Evolutionary conservation across 2,113 vertebrate genomes (phyloP), one percentile per base, ranked within the genome.

Genomic region (Saguinus imperator): DNA sequence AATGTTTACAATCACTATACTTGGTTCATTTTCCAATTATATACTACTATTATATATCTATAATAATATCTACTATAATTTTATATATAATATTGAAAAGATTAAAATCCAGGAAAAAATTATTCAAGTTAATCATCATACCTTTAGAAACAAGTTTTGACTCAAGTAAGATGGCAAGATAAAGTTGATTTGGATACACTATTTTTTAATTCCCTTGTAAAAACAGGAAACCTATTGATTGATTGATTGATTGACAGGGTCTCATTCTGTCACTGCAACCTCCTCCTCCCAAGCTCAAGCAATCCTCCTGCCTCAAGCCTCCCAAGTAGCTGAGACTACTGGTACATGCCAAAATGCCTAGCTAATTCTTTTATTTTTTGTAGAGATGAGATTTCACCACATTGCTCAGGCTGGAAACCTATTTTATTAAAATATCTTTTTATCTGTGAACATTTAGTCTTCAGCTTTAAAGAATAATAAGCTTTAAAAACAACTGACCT

Each of bases 91-190:
- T 43, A 9, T n/a, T 73, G 35, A 66, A 93, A 96, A 94, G 87
- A 91, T 66, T 73, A 91, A 86, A 89, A 81, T 32, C 40, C n/a
- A 87, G 87, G 45, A 35, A 79, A 94, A 85, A 89, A 57, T 6
- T 43, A 50, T 50, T 87, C 66, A 58, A 89, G 23, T 66, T 79
- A 66, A 80, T 45, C n/a, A 94, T 45, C 32, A 92, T 61, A 68
- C 1, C 40, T 79, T 79, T 79, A 79, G 50, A 92, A 83, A 80
- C 35, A 92, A 80, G 80, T 92, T 92, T 81, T 85, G 43, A 48
- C 64, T 96, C 23, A 79, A 32, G 12, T 90, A 66, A 92, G 48
- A 75, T 32, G 73, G 32, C 32, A 40, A 87, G 48, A 81, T 93
- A 81, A 96, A 93, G 29, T 58, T n/a, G 43, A 80, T 57, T 81